Evolutionary conservation across 2,113 vertebrate genomes (phyloP).

Genomic region (Otocyon megalotis): DNA sequence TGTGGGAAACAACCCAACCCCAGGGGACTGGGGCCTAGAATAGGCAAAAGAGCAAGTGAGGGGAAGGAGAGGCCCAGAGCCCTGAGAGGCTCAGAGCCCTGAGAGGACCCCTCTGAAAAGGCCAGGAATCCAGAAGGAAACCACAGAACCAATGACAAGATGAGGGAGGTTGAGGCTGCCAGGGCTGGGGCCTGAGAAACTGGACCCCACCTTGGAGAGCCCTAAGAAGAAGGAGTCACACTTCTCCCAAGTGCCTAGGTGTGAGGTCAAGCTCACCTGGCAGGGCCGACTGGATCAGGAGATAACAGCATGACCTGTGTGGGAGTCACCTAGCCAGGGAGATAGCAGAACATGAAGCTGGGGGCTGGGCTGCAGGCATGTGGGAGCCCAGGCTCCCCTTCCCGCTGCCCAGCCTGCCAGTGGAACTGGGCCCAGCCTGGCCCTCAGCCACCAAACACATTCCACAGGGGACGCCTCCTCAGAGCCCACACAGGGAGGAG

Average conservation of each 20-base stretch:
- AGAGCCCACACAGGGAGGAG: conserved; percentile 67
- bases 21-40: background rate
- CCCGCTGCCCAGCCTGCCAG: conserved; percentile 46
- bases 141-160: background rate
- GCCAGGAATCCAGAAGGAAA: background rate
- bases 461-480: conserved; percentile 80
- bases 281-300: conserved; percentile 55
- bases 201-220: background rate
- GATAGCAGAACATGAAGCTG: conserved; percentile 14
- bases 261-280: conserved; percentile 76
- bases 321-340: conserved; percentile 68
- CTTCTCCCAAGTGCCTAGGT: background rate
- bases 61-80: background rate
- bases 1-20: background rate
- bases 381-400: conserved; percentile 10
- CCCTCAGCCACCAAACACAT: conserved; percentile 79
- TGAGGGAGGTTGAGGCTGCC: background rate
- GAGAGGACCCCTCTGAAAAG: background rate
- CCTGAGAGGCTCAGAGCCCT: background rate
- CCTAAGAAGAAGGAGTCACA: background rate
- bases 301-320: conserved; percentile 73
- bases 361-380: background rate
- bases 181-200: background rate
- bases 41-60: background rate
- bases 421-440: conserved; percentile 76